Conservation (phyloP, 2,888 invertebrate genomes). For the Cheilosia urbana region DNA sequence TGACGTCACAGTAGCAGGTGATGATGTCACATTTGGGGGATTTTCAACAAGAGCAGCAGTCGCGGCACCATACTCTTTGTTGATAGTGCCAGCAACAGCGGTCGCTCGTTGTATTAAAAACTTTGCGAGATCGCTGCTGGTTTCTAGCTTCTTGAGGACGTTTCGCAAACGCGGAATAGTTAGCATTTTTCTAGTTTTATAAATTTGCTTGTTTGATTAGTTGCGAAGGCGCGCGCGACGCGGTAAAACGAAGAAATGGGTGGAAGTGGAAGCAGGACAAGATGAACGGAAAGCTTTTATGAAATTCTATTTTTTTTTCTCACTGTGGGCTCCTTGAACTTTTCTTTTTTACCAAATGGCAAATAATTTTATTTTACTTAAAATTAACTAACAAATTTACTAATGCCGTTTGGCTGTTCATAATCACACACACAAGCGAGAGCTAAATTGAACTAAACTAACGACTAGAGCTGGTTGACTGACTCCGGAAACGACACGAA, state of each 20-base stretch:
- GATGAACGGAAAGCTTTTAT: conserved; percentile 48
- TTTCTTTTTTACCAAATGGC: conserved; percentile 1
- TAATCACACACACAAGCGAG: conserved; percentile 46
- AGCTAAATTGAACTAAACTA: conserved; percentile 43
- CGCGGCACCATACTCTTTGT: conserved; percentile 50
- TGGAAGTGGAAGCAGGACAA: conserved; percentile 31
- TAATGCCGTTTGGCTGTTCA: conserved; percentile 53
- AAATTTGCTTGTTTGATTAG: not conserved
- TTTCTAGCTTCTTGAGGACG: conserved; percentile 69
- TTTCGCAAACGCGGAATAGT: conserved; percentile 66
- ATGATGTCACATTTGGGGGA: conserved; percentile 74
- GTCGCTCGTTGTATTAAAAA: conserved; percentile 76
- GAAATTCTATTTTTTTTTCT: conserved; percentile 13
- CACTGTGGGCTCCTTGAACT: conserved; percentile 49
- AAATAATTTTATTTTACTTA: conserved; percentile 38
- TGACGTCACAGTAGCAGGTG: conserved; percentile 76
- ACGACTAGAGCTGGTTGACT: conserved; percentile 31
- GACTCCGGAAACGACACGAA: conserved; percentile 31
- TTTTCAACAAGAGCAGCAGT: conserved; percentile 63
- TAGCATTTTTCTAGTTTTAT: conserved; percentile 46
- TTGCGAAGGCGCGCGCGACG: conserved; percentile 35
- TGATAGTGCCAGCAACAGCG: conserved; percentile 52
- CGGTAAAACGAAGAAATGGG: not conserved
- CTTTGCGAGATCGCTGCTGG: conserved; percentile 78
- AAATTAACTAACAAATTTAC: conserved; percentile 57